Base-by-base conservation (phyloP, 2,113 vertebrate species). In the Tamias sibiricus region DNA sequence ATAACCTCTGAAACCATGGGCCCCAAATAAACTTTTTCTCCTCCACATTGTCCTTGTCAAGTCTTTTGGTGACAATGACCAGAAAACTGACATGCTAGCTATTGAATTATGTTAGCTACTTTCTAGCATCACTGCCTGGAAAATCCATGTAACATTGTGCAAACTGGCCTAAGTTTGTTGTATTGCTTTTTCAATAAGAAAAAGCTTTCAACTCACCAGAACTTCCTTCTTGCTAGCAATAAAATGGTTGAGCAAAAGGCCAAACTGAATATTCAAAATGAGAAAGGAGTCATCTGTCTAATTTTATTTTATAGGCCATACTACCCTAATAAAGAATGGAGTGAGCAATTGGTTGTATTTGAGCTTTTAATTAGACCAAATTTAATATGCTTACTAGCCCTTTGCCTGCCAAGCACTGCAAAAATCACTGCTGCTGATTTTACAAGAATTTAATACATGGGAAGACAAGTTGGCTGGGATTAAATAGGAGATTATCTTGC, bases 401-500 rank as follows among this genome's bases (percentile, higher is more conserved):
- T 96, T 62, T 80, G 69, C 88, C 85, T 82, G 71, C 75, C 37
- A 76, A 69, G 57, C 72, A 57, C 59, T 37, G 37, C 79, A 93
- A 91, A 96, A 75, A 57, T 49, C 47, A n/a, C 68, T 75, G 37
- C 82, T 72, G 77, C 93, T 94, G 88, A 92, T 94, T 95, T 95
- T 92, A 95, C 30, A 94, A 94, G 93, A 95, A 94, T 72, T 96
- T 66, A 92, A 87, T 81, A 91, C 86, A 40, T 40, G 71, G 57
- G 66, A 74, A 69, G 91, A 86, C 87, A 93, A 57, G 42, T 52
- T 84, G 52, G n/a, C 71, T 81, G 40, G 52, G 24, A 92, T 97
- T 96, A 92, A 95, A 72, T 68, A 72, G 24, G 57, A 96, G 76
- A 94, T 95, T 97, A 66, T 88, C 84, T 88, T 77, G 75, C 71